phyloP scores from a whole-genome alignment of 2,888 invertebrate genomes.

The Liodrosophila aerea region DNA sequence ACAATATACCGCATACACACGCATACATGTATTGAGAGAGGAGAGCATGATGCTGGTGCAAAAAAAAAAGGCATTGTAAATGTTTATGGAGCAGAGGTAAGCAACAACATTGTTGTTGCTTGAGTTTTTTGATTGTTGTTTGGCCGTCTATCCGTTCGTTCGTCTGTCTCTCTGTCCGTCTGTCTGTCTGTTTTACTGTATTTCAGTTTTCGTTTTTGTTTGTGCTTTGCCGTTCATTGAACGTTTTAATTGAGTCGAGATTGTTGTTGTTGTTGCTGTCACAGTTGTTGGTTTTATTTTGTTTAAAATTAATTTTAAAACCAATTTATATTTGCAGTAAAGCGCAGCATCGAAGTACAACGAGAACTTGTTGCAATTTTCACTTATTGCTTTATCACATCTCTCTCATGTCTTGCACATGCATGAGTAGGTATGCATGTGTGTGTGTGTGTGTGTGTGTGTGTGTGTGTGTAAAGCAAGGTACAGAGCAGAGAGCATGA shows the following conservation, averaged over 20 bases:
- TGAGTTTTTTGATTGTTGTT: slow-evolving; percentile 25
- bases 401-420: slow-evolving; percentile 32
- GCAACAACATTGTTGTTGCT: slow-evolving; percentile 36
- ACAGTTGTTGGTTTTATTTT: slow-evolving; percentile 52
- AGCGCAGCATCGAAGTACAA: slow-evolving; percentile 28
- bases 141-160: slow-evolving; percentile 9
- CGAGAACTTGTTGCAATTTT: slow-evolving; percentile 70
- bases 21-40: slow-evolving; percentile 15
- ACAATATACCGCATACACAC: too few species aligned
- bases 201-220: slow-evolving; percentile 14
- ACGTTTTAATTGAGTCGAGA: slow-evolving; percentile 69
- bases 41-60: neutral
- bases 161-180: neutral
- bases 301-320: slow-evolving; percentile 64
- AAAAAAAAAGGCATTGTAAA: slow-evolving; percentile 24
- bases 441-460: neutral
- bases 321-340: slow-evolving; percentile 64
- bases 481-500: neutral
- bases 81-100: slow-evolving; percentile 44
- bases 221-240: slow-evolving; percentile 38
- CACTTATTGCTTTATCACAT: slow-evolving; percentile 71
- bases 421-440: neutral
- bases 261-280: slow-evolving; percentile 28
- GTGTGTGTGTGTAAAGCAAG: neutral
- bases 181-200: neutral